Evolutionary conservation across 2,113 vertebrate genomes (phyloP).

Genomic region (Channa argus): DNA sequence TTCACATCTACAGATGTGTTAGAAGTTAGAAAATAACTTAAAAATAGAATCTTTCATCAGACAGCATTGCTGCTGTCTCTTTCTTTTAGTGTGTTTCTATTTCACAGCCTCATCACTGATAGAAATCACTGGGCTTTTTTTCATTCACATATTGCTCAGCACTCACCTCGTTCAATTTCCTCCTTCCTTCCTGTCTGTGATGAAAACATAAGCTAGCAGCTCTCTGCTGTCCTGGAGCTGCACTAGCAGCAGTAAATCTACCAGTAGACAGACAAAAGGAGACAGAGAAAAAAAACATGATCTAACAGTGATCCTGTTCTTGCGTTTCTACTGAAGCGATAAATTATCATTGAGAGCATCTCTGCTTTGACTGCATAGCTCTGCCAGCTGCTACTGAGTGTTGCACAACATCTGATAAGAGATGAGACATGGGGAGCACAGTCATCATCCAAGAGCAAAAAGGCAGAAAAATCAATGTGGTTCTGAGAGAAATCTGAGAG

Average conservation of each 20-base stretch:
- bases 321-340: conserved; percentile 53
- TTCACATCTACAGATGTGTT: too few relatives aligned
- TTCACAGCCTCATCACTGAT: conserved; percentile 19
- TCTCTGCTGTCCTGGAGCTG: conserved; percentile 61
- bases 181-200: conserved; percentile 73
- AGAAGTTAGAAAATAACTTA: too few relatives aligned
- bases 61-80: conserved; percentile 5
- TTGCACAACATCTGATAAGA: conserved; percentile 69
- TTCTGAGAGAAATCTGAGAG: conserved; percentile 5
- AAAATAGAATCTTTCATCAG: conserved; percentile 1
- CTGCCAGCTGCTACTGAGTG: conserved; percentile 69
- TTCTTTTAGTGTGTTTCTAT: conserved; percentile 4
- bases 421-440: conserved; percentile 41
- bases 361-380: conserved; percentile 32
- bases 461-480: conserved; percentile 28
- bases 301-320: conserved; percentile 58
- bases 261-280: conserved; percentile 31
- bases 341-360: conserved; percentile 58
- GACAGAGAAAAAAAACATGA: conserved; percentile 44
- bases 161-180: conserved; percentile 77
- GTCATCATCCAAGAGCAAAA: conserved; percentile 13
- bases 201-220: conserved; percentile 69
- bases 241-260: conserved; percentile 66
- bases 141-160: conserved; percentile 66
- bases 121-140: conserved; percentile 24